A percentile compares a stretch with the other conserved stretches of the same genome.
Conservation (phyloP, 2,113 vertebrate species). For the Holacanthus passer region DNA sequence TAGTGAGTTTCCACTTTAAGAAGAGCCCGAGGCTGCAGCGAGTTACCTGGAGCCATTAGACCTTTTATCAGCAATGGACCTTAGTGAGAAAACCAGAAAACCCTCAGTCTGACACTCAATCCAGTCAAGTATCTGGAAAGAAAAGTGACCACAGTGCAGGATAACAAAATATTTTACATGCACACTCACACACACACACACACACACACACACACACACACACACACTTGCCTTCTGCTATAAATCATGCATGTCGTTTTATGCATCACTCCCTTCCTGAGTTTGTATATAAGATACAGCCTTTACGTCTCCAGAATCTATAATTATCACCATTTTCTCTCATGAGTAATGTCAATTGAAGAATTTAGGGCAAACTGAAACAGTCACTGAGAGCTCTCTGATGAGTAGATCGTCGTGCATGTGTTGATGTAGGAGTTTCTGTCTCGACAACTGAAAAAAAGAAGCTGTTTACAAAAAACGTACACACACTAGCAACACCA, state of each 20-base stretch:
- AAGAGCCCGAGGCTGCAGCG: not conserved
- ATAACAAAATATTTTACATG: not conserved
- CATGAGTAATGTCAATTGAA: not conserved
- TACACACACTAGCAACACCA: not conserved
- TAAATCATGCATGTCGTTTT: not conserved
- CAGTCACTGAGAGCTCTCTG: not conserved
- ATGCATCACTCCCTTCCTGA: not conserved
- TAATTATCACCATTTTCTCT: not conserved
- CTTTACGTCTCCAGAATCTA: not conserved
- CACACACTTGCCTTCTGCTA: not conserved
- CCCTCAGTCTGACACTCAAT: not conserved
- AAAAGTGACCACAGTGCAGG: not conserved
- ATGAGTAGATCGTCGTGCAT: not conserved
- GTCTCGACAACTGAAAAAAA: slow-evolving; percentile 1
- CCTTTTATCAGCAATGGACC: slow-evolving; percentile 1
- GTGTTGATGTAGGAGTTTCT: not conserved
- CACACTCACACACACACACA: not conserved
- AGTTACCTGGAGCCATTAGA: slow-evolving; percentile 42
- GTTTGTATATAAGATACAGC: not conserved
- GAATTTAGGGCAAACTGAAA: not conserved
- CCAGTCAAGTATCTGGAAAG: not conserved
- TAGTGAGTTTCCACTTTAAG: slow-evolving; percentile 40
- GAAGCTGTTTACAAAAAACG: slow-evolving; percentile 13
- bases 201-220: not conserved
- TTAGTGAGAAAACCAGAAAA: not conserved